phyloP scores from a whole-genome alignment of 2,797 vertebrate genomes.

The Pseudopleuronectes americanus region DNA sequence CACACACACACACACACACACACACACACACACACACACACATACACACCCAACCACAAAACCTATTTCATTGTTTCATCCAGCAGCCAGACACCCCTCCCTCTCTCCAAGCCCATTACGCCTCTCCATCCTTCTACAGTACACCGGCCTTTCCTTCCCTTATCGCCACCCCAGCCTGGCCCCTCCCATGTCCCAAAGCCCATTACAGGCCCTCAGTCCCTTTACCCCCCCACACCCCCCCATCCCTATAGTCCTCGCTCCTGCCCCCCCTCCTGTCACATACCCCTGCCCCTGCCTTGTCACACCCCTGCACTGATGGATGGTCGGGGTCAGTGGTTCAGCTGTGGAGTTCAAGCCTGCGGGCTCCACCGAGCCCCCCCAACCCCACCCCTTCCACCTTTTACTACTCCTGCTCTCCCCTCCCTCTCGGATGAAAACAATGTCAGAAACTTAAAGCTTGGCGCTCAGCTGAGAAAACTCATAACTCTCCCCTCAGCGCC shows the following conservation, averaged over 20 bases:
- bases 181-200: conserved; percentile 64
- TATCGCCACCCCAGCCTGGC: conserved; percentile 1
- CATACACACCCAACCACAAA: too few relatives aligned
- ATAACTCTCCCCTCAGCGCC: conserved; percentile 77
- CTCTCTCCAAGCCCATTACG: conserved; percentile 34
- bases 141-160: conserved; percentile 39
- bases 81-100: conserved; percentile 5
- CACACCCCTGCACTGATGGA: conserved; percentile 84
- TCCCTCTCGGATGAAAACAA: conserved; percentile 75
- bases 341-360: conserved; percentile 85
- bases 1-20: too few relatives aligned
- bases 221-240: conserved; percentile 47
- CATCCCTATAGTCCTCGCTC: conserved; percentile 36
- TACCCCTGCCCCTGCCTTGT: conserved; percentile 77
- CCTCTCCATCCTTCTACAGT: conserved; percentile 56
- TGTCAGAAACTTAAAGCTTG: conserved; percentile 78
- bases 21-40: too few relatives aligned
- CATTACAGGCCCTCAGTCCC: conserved; percentile 69
- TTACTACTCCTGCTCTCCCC: conserved; percentile 62
- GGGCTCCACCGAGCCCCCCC: conserved; percentile 57
- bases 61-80: conserved; percentile 10
- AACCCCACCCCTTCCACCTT: conserved; percentile 32
- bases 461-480: conserved; percentile 83
- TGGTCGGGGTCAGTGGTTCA: conserved; percentile 85
- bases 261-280: conserved; percentile 70